These are phyloP conservation scores for Trichonephila clavata DNA, from an alignment of 1,140 invertebrate genomes.

Conservation along the genomic window DNA sequence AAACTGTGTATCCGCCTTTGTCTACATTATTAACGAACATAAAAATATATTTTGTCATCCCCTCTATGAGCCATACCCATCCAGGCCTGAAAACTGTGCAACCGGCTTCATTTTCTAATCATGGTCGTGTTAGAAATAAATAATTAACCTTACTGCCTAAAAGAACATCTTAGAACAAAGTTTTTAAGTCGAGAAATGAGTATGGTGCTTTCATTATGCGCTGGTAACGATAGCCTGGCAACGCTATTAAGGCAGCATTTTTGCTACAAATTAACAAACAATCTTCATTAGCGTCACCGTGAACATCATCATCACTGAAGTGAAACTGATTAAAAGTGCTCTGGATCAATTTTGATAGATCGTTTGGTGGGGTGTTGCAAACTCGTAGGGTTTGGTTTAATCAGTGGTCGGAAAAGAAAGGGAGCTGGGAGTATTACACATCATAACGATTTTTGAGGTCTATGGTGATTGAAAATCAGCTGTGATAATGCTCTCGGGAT, in stretches of 20 bases:
- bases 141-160: background rate
- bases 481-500: no score
- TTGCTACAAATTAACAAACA: constrained; percentile 38
- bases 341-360: background rate
- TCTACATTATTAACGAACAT: no score
- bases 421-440: background rate
- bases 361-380: background rate
- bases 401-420: background rate
- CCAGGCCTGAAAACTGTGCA: background rate
- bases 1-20: no score
- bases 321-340: background rate
- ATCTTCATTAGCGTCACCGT: background rate
- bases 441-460: no score
- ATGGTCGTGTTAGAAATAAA: background rate
- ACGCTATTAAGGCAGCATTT: background rate
- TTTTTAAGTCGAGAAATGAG: background rate
- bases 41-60: no score
- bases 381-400: background rate
- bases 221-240: background rate
- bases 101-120: background rate
- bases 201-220: background rate
- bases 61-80: no score
- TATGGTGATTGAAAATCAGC: no score
- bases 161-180: background rate
- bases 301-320: background rate